Evolutionary conservation across 2,113 vertebrate species (phyloP), one percentile per base, ranked within the genome.

Genomic region (Electrona antarctica): DNA sequence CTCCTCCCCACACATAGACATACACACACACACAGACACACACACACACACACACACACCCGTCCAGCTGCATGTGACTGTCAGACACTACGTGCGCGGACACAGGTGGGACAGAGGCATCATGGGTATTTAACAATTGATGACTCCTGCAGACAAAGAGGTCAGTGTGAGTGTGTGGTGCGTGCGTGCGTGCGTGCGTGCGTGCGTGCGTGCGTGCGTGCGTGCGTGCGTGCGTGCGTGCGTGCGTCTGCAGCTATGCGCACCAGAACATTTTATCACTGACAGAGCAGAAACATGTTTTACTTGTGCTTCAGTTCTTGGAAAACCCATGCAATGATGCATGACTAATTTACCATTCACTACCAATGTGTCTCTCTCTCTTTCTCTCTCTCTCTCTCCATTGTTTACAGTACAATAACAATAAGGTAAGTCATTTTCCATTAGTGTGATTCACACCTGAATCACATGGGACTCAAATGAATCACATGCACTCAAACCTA

Each of bases 61-160:
- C 71, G 51, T 54, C 57, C 4, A 12, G 48, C 64, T 28, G 60
- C n/a, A 46, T 15, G 73, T 8, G 67, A 54, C 12, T 55, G 77
- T 67, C 87, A 77, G 84, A 80, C 70, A 7, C 6, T 65, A 60
- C 64, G 73, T 63, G 80, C 54, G 78, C 51, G 80, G 85, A 82
- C 87, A 71, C 13, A 41, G 72, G 74, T 54, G 73, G 64, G 74
- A 83, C 75, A 52, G 21, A 33, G 76, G 79, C 67, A 57, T 76
- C 69, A 2, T 8, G 75, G 69, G 64, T 87, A 74, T 89, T 92
- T 90, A 92, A 90, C 74, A 86, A 91, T 92, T 91, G 74, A 92
- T 90, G 78, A 84, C 57, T 68, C 71, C 70, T 61, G 12, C 6
- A 7, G 50, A 81, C 84, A 87, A 85, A 1, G 57, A 77, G 82